Conservation (phyloP, 2,888 invertebrate species). For the Tipula unca region DNA sequence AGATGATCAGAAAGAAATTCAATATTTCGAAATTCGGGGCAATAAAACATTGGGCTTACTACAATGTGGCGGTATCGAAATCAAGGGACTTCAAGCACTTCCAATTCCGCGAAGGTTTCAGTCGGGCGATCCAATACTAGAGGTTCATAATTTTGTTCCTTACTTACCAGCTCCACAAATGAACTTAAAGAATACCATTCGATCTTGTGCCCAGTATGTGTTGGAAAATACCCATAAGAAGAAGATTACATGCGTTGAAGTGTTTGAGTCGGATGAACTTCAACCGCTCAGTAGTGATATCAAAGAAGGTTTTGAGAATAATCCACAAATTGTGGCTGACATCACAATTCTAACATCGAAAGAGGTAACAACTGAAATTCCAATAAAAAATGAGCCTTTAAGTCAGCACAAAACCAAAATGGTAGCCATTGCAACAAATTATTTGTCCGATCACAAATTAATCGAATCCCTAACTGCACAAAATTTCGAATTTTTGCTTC, state of each 20-base stretch:
- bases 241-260: conserved; percentile 54
- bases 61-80: conserved; percentile 66
- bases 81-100: conserved; percentile 67
- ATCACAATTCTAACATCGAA: conserved; percentile 45
- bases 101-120: conserved; percentile 60
- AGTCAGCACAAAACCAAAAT: conserved; percentile 34
- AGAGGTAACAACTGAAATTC: conserved; percentile 43
- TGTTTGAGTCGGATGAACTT: conserved; percentile 42
- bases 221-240: conserved; percentile 58
- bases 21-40: conserved; percentile 24
- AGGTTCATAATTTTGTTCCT: conserved; percentile 65
- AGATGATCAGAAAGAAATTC: conserved; percentile 30
- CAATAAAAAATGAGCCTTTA: conserved; percentile 54
- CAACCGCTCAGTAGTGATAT: conserved; percentile 49
- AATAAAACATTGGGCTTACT: conserved; percentile 34
- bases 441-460: conserved; percentile 22
- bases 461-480: conserved; percentile 22
- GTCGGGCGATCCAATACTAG: conserved; percentile 64
- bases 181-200: conserved; percentile 44
- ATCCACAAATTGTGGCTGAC: conserved; percentile 61
- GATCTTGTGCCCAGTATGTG: conserved; percentile 58
- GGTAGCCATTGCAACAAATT: conserved; percentile 33
- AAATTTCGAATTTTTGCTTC: conserved; percentile 41
- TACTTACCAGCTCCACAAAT: conserved; percentile 42
- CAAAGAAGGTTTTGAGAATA: conserved; percentile 52